Conservation (phyloP, 2,888 invertebrate genomes). For the Baccha elongata region DNA sequence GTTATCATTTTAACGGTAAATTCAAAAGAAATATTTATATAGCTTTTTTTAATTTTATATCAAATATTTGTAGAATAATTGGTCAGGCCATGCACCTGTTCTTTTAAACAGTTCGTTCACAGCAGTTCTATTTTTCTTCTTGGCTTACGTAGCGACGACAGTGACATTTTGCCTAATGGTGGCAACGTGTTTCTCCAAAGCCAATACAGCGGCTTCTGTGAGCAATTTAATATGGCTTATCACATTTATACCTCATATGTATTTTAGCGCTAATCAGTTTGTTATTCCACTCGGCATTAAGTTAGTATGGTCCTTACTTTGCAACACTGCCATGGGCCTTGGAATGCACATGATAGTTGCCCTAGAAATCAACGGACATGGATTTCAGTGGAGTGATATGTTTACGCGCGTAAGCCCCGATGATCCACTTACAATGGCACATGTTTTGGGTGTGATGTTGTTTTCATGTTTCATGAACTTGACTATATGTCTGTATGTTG, state of each 20-base stretch:
- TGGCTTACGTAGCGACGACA: conserved; percentile 86
- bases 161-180: conserved; percentile 90
- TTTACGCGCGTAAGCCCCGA: conserved; percentile 85
- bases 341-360: conserved; percentile 88
- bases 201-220: conserved; percentile 88
- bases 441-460: conserved; percentile 82
- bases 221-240: conserved; percentile 89
- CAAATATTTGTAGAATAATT: conserved; percentile 78
- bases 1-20: conserved; percentile 84
- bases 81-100: conserved; percentile 83
- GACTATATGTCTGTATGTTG: conserved; percentile 90
- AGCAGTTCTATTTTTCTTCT: conserved; percentile 87
- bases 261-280: conserved; percentile 86
- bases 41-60: neutral
- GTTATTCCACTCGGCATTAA: conserved; percentile 85
- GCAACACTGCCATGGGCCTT: conserved; percentile 88
- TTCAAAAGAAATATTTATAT: neutral
- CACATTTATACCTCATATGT: conserved; percentile 87
- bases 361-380: conserved; percentile 85
- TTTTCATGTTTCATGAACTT: conserved; percentile 84
- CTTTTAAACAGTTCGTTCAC: conserved; percentile 87
- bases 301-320: conserved; percentile 85
- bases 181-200: conserved; percentile 90
- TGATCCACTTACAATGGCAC: conserved; percentile 82
- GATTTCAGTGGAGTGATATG: conserved; percentile 83